Base-by-base conservation (phyloP, 2,113 vertebrate species). In the Solea solea region DNA sequence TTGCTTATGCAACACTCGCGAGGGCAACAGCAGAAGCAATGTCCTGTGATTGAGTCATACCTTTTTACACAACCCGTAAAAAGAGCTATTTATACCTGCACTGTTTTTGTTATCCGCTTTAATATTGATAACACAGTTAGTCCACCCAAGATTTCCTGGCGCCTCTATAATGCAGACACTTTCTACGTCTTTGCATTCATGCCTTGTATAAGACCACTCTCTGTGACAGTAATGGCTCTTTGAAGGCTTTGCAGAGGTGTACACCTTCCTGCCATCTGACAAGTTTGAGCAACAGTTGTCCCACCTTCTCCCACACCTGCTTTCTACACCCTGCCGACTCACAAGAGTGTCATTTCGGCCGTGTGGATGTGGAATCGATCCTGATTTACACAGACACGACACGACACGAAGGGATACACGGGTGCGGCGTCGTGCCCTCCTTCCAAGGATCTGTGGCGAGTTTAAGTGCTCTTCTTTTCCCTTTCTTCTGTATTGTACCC, bases 141-240 rank as follows among this genome's bases (percentile, higher is more conserved):
- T 12, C 48, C 14, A 8, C 59, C 66, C 3, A 34, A 34, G 34
- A 53, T 76, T 77, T 69, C 66, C 65, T 64, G 16, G 69, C 66
- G 61, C 76, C 59, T 76, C 78, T 74, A 21, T 21, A 74, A 51
- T 76, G 80, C 65, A 78, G 60, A 66, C 54, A 39, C 13, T 15
- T 7, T 65, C 63, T 77, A 12, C 66, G 72, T 59, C 56, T 66
- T 39, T 67, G 52, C 68, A 61, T 65, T 81, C 73, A 71, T 64
- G 62, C 71, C 80, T 54, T 48, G 69, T 65, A 83, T 78, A 72
- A 66, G 59, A 70, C 70, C 66, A 40, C 76, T 81, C 52, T 44
- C 62, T 61, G 60, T 81, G 85, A 87, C 85, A 88, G 81, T 88
- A 84, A 86, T 86, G 79, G 82, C 75, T 69, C 72, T 84, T 80